phyloP scores from a whole-genome alignment of 2,888 invertebrate species.

The Apodemia duryi region DNA sequence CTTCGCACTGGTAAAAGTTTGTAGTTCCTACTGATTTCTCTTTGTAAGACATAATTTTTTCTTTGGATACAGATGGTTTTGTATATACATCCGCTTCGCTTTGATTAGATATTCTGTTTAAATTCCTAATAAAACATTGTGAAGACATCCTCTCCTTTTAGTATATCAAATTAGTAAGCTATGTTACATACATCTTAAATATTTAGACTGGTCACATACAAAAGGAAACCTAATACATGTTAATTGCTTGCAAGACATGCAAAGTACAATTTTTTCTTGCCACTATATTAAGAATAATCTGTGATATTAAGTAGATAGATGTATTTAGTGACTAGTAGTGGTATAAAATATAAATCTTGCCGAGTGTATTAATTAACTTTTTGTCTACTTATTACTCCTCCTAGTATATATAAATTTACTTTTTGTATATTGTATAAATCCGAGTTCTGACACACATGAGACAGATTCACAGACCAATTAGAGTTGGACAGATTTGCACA shows the following conservation, averaged over 20 bases:
- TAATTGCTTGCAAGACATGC: neutral
- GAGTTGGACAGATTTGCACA: too few species aligned
- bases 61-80: constrained; percentile 46
- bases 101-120: constrained; percentile 40
- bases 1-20: constrained; percentile 74
- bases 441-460: too few species aligned
- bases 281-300: too few species aligned
- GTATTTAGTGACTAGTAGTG: too few species aligned
- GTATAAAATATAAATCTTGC: too few species aligned
- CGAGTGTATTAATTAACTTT: too few species aligned
- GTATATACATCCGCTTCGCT: constrained; percentile 33
- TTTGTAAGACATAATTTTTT: constrained; percentile 70
- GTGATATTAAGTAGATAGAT: too few species aligned
- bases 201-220: neutral
- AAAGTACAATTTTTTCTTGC: neutral
- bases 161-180: neutral
- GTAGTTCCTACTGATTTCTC: constrained; percentile 73
- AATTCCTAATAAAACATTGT: constrained; percentile 47
- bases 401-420: too few species aligned
- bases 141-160: constrained; percentile 36
- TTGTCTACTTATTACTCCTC: too few species aligned
- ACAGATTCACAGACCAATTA: too few species aligned
- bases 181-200: neutral
- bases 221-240: neutral
- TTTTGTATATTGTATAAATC: too few species aligned